A percentile compares a stretch with the other conserved stretches of the same genome.
These are phyloP conservation scores for Turritopsis dohrnii DNA, from an alignment of 30 jellyfish, hydroid and myxozoan genomes.

Conservation along the genomic window DNA sequence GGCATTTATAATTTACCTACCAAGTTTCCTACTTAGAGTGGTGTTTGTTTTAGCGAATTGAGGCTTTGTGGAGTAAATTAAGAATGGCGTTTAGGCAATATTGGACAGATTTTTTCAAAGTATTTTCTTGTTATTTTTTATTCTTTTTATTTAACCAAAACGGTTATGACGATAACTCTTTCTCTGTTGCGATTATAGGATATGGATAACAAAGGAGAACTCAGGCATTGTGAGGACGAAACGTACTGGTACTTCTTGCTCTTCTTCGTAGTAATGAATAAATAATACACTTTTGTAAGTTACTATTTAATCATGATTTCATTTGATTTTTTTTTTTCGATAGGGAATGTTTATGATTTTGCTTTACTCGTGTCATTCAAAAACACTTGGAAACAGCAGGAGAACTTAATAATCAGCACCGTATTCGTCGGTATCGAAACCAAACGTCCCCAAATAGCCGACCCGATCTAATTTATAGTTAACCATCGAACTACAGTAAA, in stretches of 20 bases:
- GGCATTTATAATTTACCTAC: too few species aligned
- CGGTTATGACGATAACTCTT: too few species aligned
- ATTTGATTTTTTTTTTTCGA: too few species aligned
- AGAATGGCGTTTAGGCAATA: too few species aligned
- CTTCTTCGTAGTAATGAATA: background rate
- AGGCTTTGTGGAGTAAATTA: too few species aligned
- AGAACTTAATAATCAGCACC: background rate
- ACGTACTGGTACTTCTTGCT: background rate
- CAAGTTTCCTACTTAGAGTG: too few species aligned
- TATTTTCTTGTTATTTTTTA: too few species aligned
- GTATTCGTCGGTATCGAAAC: background rate
- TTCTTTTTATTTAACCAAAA: too few species aligned
- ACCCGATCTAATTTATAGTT: background rate
- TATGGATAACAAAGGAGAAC: constrained; percentile 2
- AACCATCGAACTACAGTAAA: background rate
- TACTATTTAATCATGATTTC: background rate
- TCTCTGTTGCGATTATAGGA: too few species aligned
- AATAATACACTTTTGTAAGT: background rate
- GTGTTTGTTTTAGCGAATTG: too few species aligned
- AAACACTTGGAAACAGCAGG: background rate
- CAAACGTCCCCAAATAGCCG: background rate
- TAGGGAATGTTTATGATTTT: constrained; percentile 5
- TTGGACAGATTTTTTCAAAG: too few species aligned
- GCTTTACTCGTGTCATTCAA: background rate
- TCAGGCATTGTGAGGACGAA: constrained; percentile 2